phyloP scores from a whole-genome alignment of 2,888 invertebrate genomes.

The Hemistola chrysoprasaria region DNA sequence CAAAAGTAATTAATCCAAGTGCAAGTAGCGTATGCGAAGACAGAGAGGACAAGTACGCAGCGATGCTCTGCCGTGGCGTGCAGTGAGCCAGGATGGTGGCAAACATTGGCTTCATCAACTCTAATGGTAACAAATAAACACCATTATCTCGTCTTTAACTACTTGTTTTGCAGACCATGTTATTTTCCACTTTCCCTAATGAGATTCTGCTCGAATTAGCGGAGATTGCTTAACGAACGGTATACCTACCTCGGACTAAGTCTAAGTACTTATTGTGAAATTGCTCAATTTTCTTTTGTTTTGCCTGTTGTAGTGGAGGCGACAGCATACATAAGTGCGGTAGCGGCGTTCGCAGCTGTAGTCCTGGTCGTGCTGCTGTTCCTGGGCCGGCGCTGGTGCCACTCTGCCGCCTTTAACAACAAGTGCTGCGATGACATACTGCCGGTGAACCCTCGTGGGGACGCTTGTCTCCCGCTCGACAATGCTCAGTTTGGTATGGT shows the following conservation, averaged over 20 bases:
- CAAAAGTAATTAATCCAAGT: slow-evolving; percentile 16
- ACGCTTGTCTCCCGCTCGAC: slow-evolving; percentile 59
- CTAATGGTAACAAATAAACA: slow-evolving; percentile 66
- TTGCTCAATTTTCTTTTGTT: no score
- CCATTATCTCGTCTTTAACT: slow-evolving; percentile 9
- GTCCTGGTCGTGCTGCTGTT: slow-evolving; percentile 93
- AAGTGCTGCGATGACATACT: slow-evolving; percentile 72
- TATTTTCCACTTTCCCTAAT: slow-evolving; percentile 5
- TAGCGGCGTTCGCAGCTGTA: slow-evolving; percentile 91
- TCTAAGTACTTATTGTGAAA: no score
- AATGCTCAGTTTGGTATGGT: slow-evolving; percentile 71
- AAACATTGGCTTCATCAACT: slow-evolving; percentile 65
- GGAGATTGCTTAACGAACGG: not conserved
- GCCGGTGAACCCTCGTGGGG: slow-evolving; percentile 66
- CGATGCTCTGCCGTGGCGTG: slow-evolving; percentile 40
- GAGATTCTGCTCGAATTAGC: slow-evolving; percentile 12
- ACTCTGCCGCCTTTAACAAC: slow-evolving; percentile 61
- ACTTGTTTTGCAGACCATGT: slow-evolving; percentile 15
- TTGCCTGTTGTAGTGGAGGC: slow-evolving; percentile 88
- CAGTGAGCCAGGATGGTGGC: slow-evolving; percentile 68
- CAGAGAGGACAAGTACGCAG: slow-evolving; percentile 23
- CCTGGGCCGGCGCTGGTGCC: slow-evolving; percentile 88
- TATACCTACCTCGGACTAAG: no score
- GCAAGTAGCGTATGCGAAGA: slow-evolving; percentile 14
- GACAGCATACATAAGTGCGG: slow-evolving; percentile 93